phyloP scores from a whole-genome alignment of 2,888 invertebrate genomes.

The Oligia latruncula region DNA sequence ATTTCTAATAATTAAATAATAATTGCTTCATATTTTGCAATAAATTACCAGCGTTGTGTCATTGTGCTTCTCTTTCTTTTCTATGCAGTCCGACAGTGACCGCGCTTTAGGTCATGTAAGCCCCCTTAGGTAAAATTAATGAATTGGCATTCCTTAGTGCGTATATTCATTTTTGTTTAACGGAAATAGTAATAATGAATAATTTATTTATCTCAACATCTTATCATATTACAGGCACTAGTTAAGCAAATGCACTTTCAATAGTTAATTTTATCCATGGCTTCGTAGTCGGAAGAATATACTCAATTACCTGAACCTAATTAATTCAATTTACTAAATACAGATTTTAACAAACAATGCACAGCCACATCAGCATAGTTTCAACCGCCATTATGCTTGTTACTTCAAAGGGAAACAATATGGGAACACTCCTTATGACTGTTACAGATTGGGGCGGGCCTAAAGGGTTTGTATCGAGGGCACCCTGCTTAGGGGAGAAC shows the following conservation, averaged over 20 bases:
- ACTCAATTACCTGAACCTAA: conserved; percentile 15
- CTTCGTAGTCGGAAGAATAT: neutral
- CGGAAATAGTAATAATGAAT: neutral
- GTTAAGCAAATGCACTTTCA: neutral
- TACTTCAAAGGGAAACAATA: conserved; percentile 56
- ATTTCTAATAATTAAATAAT: no score
- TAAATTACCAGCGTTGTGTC: no score
- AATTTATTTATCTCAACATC: neutral
- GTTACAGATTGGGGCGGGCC: conserved; percentile 44
- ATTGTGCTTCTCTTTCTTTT: no score
- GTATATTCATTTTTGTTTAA: neutral
- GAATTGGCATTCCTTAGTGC: neutral
- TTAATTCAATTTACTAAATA: conserved; percentile 29
- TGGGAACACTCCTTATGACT: conserved; percentile 50
- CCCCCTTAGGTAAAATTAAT: neutral
- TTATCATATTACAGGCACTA: neutral
- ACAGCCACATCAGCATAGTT: conserved; percentile 31
- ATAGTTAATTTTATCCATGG: no score
- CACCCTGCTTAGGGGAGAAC: conserved; percentile 51
- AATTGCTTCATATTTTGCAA: no score
- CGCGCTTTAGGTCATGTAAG: no score
- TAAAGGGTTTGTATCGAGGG: conserved; percentile 60
- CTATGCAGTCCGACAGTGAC: no score
- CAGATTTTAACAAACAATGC: conserved; percentile 13
- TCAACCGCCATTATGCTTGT: conserved; percentile 19